phyloP scores from a whole-genome alignment of 2,888 invertebrate species.

The Drosophila robusta region DNA sequence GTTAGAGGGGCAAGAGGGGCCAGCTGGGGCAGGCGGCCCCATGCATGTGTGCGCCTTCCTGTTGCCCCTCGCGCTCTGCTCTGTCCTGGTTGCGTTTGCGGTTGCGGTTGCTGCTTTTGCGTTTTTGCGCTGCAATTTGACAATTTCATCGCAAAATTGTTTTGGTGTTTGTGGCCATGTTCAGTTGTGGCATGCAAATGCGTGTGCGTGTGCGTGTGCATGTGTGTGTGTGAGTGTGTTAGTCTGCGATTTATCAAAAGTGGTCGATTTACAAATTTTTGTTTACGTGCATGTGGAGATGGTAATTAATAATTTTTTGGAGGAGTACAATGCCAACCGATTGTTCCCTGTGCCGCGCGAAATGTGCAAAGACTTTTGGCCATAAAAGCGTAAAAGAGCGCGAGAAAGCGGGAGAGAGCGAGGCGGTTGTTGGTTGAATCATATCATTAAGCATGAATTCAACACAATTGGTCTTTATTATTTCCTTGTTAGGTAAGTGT shows the following conservation, averaged over 20 bases:
- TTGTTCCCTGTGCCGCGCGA: constrained; percentile 37
- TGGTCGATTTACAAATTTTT: constrained; percentile 56
- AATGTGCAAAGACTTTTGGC: constrained; percentile 5
- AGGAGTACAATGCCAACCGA: constrained; percentile 38
- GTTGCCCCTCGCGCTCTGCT: constrained; percentile 20
- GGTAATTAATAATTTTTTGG: constrained; percentile 62
- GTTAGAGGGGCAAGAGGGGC: neutral
- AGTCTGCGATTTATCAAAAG: constrained; percentile 67
- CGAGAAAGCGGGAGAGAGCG: neutral
- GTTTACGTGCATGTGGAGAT: constrained; percentile 38
- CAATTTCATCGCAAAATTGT: constrained; percentile 81
- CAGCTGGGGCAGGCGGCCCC: neutral
- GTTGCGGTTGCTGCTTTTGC: constrained; percentile 74
- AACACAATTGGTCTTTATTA: constrained; percentile 19
- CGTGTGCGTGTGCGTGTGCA: constrained; percentile 1
- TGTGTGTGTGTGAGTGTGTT: constrained; percentile 6
- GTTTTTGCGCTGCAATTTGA: constrained; percentile 77
- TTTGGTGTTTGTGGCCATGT: constrained; percentile 77
- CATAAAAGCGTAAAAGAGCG: neutral
- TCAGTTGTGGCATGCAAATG: constrained; percentile 46
- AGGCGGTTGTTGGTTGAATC: constrained; percentile 23
- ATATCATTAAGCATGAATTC: constrained; percentile 8
- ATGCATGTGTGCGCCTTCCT: constrained; percentile 1
- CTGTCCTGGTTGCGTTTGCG: constrained; percentile 67
- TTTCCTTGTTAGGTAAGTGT: constrained; percentile 20